Percentiles rank a stretch among this genome's conserved stretches.
These are phyloP conservation scores for Falco biarmicus DNA, from an alignment of 2,797 vertebrate species.

Conservation along the genomic window DNA sequence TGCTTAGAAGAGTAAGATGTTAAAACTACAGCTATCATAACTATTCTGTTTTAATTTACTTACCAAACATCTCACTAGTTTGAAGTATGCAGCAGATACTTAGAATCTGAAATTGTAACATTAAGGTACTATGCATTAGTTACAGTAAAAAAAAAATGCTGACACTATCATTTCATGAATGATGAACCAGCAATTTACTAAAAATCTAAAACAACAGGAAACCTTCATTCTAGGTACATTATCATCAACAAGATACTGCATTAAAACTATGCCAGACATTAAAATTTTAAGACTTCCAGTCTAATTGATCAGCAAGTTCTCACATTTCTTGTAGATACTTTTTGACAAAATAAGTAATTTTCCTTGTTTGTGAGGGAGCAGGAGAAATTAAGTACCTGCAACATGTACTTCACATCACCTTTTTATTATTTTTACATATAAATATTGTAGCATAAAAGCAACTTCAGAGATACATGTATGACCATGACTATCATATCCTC, in stretches of 20 bases:
- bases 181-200: neutral
- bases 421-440: neutral
- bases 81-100: neutral
- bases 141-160: neutral
- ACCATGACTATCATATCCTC: neutral
- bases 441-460: neutral
- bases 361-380: neutral
- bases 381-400: neutral
- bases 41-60: neutral
- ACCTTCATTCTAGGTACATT: neutral
- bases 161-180: neutral
- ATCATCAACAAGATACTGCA: neutral
- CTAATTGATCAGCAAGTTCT: neutral
- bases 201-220: neutral
- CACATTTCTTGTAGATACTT: neutral
- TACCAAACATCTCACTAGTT: neutral
- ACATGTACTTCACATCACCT: neutral
- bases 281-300: neutral
- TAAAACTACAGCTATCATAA: neutral
- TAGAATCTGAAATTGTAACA: neutral
- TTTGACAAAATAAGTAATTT: neutral
- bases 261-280: neutral
- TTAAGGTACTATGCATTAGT: neutral
- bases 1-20: neutral
- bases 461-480: neutral